Evolutionary conservation across 2,113 vertebrate species (phyloP).

Genomic region (Sarotherodon lohbergeri): DNA sequence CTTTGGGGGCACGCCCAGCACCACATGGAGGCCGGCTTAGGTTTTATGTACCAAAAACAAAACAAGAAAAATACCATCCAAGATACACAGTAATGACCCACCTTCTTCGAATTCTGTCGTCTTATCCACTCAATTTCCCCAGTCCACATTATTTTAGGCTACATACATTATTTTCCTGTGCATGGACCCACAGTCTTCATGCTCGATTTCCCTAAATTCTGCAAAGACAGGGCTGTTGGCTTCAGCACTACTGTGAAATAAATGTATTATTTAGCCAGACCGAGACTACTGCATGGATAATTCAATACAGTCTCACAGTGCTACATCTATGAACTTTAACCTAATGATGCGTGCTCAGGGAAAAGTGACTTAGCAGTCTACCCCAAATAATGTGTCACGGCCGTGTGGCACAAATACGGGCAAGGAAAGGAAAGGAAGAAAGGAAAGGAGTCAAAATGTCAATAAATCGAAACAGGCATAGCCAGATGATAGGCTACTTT

Average conservation of each 20-base stretch:
- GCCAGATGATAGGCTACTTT: neutral
- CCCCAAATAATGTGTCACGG: neutral
- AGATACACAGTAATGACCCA: neutral
- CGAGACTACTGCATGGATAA: neutral
- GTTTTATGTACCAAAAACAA: neutral
- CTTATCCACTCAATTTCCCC: neutral
- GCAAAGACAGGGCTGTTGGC: neutral
- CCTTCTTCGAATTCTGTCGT: neutral
- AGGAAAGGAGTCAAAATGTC: neutral
- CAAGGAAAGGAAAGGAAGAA: neutral
- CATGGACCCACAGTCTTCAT: neutral
- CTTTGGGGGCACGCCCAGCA: neutral
- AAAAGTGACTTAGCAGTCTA: neutral
- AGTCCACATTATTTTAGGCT: neutral
- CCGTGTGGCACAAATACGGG: neutral
- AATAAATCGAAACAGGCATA: neutral
- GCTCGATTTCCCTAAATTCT: neutral
- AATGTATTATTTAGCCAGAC: neutral
- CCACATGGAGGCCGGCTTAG: neutral
- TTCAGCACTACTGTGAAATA: neutral
- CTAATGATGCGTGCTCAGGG: neutral
- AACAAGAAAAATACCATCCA: neutral
- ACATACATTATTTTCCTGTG: neutral
- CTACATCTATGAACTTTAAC: neutral
- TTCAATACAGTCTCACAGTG: neutral